A percentile compares a stretch with the other conserved stretches of the same genome.
Evolutionary conservation across 2,113 vertebrate genomes (phyloP).

Genomic region (Pteronura brasiliensis): DNA sequence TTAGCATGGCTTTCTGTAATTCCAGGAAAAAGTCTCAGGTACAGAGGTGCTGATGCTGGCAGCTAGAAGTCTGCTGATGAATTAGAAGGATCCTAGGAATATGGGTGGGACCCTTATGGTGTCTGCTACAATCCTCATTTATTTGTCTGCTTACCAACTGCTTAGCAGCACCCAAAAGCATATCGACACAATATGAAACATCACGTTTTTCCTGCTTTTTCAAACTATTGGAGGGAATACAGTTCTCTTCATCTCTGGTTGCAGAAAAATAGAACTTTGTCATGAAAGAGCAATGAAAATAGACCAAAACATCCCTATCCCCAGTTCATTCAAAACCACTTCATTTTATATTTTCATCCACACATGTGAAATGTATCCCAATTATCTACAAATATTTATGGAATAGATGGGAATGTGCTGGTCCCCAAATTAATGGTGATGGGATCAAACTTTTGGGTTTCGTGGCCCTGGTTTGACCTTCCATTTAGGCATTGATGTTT

Average conservation of each 20-base stretch:
- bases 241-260: background rate
- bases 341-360: background rate
- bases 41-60: background rate
- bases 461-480: slow-evolving; percentile 61
- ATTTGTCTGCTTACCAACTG: background rate
- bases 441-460: slow-evolving; percentile 17
- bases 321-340: background rate
- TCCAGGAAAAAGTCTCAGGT: background rate
- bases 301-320: background rate
- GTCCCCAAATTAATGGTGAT: background rate
- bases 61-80: background rate
- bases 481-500: slow-evolving; percentile 41
- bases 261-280: background rate
- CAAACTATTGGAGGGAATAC: background rate
- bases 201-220: background rate
- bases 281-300: background rate
- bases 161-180: background rate
- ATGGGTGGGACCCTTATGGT: background rate
- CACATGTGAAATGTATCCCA: background rate
- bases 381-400: background rate
- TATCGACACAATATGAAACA: background rate
- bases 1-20: background rate
- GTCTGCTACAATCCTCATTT: background rate
- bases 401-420: background rate
- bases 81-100: background rate